phyloP scores from a whole-genome alignment of 1,140 invertebrate species.

The Goniozus legneri region DNA sequence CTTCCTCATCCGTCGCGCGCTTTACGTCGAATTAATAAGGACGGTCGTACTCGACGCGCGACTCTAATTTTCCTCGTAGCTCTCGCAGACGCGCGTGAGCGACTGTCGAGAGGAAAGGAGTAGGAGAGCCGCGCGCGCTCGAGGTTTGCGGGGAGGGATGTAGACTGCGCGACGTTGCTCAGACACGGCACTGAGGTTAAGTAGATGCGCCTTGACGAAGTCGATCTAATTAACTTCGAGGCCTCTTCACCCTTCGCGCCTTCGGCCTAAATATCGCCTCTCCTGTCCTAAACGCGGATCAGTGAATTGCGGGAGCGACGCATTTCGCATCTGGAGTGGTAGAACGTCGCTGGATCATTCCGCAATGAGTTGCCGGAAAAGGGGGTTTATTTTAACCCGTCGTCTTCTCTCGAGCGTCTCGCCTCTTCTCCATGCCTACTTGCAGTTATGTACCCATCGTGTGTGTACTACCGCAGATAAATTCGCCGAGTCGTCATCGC shows the following conservation, averaged over 20 bases:
- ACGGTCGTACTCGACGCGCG: not conserved
- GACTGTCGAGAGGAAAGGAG: too few relatives aligned
- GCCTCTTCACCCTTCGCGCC: conserved; percentile 18
- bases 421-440: conserved; percentile 2
- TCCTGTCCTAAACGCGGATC: conserved; percentile 24
- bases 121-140: not conserved
- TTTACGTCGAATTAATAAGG: not conserved
- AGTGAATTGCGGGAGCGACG: too few relatives aligned
- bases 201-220: conserved; percentile 25
- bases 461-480: too few relatives aligned
- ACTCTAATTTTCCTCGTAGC: not conserved
- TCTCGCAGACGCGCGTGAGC: not conserved
- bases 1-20: not conserved
- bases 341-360: too few relatives aligned
- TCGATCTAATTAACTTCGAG: conserved; percentile 34
- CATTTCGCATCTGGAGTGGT: too few relatives aligned
- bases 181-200: conserved; percentile 20
- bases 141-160: conserved; percentile 4
- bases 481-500: too few relatives aligned
- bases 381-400: conserved; percentile 19
- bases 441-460: not conserved
- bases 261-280: conserved; percentile 19
- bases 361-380: conserved; percentile 21
- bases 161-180: conserved; percentile 4
- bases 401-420: conserved; percentile 4